phyloP scores from a whole-genome alignment of 2,888 invertebrate species.

The Drosophila flavopinicola region DNA sequence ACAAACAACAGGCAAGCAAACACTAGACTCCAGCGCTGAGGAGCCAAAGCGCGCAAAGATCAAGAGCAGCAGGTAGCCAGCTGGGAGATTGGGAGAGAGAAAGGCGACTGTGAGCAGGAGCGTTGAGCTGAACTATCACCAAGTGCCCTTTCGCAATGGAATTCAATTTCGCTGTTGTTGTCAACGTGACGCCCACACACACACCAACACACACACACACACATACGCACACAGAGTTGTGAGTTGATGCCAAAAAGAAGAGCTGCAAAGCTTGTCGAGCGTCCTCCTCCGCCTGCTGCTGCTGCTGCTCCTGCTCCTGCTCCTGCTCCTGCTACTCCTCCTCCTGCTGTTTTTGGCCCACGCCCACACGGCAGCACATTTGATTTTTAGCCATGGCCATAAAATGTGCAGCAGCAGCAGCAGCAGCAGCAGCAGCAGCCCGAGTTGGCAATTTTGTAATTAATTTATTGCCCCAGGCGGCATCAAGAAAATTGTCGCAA shows the following conservation, averaged over 20 bases:
- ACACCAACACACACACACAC: slow-evolving; percentile 8
- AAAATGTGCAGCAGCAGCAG: slow-evolving; percentile 39
- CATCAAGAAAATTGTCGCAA: slow-evolving; percentile 64
- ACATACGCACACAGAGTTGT: background rate
- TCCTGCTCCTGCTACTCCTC: too few species aligned
- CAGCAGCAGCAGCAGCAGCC: slow-evolving; percentile 4
- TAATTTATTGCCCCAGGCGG: slow-evolving; percentile 72
- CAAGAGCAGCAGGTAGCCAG: slow-evolving; percentile 46
- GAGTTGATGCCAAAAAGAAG: slow-evolving; percentile 25
- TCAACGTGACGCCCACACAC: slow-evolving; percentile 52
- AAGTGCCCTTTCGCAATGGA: slow-evolving; percentile 53
- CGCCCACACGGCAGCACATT: slow-evolving; percentile 50
- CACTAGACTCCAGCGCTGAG: slow-evolving; percentile 58
- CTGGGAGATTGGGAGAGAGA: slow-evolving; percentile 15
- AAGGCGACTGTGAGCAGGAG: slow-evolving; percentile 26
- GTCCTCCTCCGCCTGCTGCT: too few species aligned
- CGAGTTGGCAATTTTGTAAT: slow-evolving; percentile 69
- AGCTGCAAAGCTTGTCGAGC: slow-evolving; percentile 17
- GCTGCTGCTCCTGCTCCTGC: too few species aligned
- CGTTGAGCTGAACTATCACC: slow-evolving; percentile 36
- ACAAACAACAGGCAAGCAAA: slow-evolving; percentile 74
- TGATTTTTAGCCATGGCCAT: slow-evolving; percentile 68
- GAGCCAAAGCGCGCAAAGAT: slow-evolving; percentile 46
- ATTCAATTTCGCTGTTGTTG: slow-evolving; percentile 63
- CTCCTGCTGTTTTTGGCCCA: too few species aligned